These are phyloP conservation scores for Leptinotarsa haldemani DNA, from an alignment of 2,888 invertebrate species.

Conservation along the genomic window DNA sequence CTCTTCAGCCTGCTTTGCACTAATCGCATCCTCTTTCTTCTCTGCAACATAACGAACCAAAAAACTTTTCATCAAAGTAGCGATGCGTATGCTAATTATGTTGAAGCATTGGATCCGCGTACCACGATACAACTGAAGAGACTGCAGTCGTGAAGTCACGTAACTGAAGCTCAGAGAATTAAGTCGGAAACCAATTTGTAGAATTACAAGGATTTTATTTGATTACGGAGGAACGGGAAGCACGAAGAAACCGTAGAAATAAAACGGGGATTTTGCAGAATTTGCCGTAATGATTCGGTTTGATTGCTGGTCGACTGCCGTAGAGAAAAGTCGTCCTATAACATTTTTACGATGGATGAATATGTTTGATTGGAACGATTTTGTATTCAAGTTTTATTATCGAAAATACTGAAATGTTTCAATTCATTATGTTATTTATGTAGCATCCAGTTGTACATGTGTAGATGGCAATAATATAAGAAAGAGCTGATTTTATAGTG, in stretches of 20 bases:
- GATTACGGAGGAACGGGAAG: slow-evolving; percentile 11
- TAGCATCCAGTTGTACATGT: no score
- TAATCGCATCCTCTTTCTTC: no score
- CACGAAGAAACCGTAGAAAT: slow-evolving; percentile 19
- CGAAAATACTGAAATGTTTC: no score
- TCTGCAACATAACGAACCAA: background rate
- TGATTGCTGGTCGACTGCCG: slow-evolving; percentile 2
- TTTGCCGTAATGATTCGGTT: background rate
- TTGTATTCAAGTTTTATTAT: background rate
- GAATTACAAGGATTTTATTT: slow-evolving; percentile 20
- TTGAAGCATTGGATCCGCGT: background rate
- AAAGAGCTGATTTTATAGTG: no score
- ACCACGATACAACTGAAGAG: slow-evolving; percentile 3
- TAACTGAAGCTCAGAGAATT: slow-evolving; percentile 12
- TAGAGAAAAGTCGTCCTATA: background rate
- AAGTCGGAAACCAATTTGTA: slow-evolving; percentile 19
- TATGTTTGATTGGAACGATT: background rate
- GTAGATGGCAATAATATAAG: no score
- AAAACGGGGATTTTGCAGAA: slow-evolving; percentile 15
- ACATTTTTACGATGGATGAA: background rate
- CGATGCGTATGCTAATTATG: background rate
- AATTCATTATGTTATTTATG: no score
- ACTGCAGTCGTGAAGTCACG: slow-evolving; percentile 13
- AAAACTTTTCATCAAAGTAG: background rate
- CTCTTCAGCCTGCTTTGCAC: no score